A percentile compares a stretch with the other conserved stretches of the same genome.
Conservation (phyloP, 2,797 vertebrate species). For the Buceros bicornis region DNA sequence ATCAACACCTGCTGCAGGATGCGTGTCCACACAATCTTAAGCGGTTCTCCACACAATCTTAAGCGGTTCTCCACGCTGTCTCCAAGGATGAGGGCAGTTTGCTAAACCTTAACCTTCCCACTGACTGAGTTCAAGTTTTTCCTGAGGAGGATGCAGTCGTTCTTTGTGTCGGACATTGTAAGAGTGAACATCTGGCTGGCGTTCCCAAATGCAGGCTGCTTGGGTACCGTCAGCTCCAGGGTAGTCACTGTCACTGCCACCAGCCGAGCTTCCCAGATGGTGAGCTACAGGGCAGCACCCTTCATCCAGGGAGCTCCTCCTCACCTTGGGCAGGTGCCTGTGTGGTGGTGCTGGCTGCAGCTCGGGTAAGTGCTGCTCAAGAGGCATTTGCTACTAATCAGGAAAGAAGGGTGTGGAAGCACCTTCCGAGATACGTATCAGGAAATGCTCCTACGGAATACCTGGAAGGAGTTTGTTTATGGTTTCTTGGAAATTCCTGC, state of each 20-base stretch:
- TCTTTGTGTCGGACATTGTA: neutral
- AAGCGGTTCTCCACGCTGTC: neutral
- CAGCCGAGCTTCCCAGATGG: neutral
- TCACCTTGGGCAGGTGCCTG: neutral
- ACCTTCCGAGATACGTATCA: neutral
- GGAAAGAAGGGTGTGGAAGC: neutral
- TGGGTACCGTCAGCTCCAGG: neutral
- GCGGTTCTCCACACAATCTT: neutral
- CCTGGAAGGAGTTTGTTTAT: neutral
- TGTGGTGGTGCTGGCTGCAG: neutral
- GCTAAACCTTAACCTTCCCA: neutral
- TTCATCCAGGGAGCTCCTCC: neutral
- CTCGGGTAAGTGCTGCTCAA: neutral
- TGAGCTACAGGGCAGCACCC: neutral
- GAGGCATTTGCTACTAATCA: neutral
- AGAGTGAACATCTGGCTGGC: neutral
- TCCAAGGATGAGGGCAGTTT: neutral
- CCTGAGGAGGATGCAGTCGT: neutral
- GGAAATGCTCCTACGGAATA: neutral
- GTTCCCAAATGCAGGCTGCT: neutral
- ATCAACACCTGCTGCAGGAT: neutral
- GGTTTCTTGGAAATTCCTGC: constrained; percentile 12
- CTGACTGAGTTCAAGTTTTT: neutral
- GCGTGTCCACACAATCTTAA: neutral
- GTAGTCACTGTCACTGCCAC: neutral